A percentile compares a stretch with the other conserved stretches of the same genome.
Evolutionary conservation across 2,113 vertebrate species (phyloP).

Genomic region (Aramus guarauna): DNA sequence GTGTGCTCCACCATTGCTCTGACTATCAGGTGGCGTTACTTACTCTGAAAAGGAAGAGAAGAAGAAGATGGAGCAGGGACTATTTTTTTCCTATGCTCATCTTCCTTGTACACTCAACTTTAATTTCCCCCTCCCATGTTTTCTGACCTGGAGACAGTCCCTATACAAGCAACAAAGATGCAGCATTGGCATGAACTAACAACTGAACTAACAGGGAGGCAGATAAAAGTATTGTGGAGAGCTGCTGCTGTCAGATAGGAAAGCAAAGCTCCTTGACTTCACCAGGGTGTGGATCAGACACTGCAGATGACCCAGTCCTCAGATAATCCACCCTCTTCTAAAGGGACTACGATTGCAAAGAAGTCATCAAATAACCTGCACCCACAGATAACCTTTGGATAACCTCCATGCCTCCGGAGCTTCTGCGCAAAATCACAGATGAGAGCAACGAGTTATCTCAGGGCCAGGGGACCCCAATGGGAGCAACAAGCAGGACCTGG

Average conservation of each 20-base stretch:
- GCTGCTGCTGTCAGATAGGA: neutral
- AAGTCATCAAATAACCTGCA: neutral
- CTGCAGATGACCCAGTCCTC: neutral
- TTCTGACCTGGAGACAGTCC: neutral
- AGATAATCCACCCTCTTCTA: neutral
- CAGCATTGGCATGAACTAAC: neutral
- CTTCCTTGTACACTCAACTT: neutral
- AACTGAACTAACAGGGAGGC: neutral
- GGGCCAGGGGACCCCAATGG: neutral
- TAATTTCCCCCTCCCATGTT: neutral
- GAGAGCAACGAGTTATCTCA: neutral
- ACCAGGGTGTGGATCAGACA: neutral
- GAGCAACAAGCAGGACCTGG: neutral
- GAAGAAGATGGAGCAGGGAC: neutral
- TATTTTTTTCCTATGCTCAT: neutral
- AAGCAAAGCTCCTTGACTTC: neutral
- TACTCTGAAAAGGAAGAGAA: neutral
- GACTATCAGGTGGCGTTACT: neutral
- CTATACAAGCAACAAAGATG: neutral
- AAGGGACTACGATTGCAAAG: neutral
- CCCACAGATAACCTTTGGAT: neutral
- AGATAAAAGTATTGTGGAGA: neutral
- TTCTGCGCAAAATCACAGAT: neutral
- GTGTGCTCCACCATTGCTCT: neutral
- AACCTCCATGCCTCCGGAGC: neutral